Conservation (phyloP, 2,113 vertebrate genomes). For the Anguilla japonica region DNA sequence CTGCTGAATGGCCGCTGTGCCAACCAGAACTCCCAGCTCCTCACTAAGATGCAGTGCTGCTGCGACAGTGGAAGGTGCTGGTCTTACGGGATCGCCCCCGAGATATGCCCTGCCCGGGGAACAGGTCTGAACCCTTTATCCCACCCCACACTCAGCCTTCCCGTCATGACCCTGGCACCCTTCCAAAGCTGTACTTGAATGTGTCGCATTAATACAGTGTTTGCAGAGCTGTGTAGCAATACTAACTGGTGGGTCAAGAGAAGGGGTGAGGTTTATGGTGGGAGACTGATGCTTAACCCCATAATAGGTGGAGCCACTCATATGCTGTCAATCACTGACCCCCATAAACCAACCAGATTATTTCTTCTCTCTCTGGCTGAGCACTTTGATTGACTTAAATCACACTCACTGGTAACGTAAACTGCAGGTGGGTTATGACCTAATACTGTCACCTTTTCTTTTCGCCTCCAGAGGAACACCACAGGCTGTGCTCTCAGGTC, state of each 20-base stretch:
- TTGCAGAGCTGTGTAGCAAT: too few species aligned
- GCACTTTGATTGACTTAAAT: not conserved
- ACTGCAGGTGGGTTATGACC: not conserved
- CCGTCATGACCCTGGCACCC: not conserved
- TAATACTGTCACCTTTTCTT: not conserved
- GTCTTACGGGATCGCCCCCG: conserved; percentile 75
- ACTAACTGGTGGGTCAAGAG: too few species aligned
- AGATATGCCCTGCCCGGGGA: conserved; percentile 89
- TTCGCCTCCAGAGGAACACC: conserved; percentile 81
- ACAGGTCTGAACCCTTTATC: conserved; percentile 72
- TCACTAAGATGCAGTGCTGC: conserved; percentile 90
- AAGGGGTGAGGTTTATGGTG: too few species aligned
- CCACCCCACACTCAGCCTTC: not conserved
- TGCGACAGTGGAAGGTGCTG: conserved; percentile 89
- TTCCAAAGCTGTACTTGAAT: not conserved
- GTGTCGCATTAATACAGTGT: too few species aligned
- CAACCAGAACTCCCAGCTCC: conserved; percentile 80
- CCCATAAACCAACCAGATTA: not conserved
- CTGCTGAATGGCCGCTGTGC: conserved; percentile 83
- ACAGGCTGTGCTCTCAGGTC: conserved; percentile 77
- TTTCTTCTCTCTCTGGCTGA: not conserved
- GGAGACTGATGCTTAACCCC: too few species aligned
- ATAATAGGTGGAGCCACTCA: too few species aligned
- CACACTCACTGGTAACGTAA: not conserved
- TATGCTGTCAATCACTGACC: not conserved